These are phyloP conservation scores for Bryconaethiops microstoma DNA, from an alignment of 2,797 vertebrate genomes.

Conservation along the genomic window DNA sequence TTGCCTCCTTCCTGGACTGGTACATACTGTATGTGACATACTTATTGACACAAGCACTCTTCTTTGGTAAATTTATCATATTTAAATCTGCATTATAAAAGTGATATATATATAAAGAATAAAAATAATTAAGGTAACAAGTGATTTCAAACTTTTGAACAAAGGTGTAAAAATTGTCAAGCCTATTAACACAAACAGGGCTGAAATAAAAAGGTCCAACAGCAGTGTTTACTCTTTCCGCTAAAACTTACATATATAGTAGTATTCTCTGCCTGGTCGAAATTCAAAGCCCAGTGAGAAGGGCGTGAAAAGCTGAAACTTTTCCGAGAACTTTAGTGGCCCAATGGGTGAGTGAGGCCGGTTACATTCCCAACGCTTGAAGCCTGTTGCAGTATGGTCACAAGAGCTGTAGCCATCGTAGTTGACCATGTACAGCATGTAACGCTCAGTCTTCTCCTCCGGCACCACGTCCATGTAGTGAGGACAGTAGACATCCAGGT, in stretches of 20 bases:
- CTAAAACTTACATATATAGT: slow-evolving; percentile 93
- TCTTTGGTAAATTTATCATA: background rate
- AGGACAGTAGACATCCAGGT: slow-evolving; percentile 97
- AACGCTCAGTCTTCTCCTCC: slow-evolving; percentile 90
- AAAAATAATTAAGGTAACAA: background rate
- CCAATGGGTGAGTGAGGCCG: slow-evolving; percentile 91
- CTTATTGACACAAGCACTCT: too few relatives aligned
- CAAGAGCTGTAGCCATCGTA: slow-evolving; percentile 98
- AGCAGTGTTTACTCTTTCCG: background rate
- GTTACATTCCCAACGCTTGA: slow-evolving; percentile 99
- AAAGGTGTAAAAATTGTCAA: background rate
- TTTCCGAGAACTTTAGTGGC: slow-evolving; percentile 97
- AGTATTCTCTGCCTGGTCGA: slow-evolving; percentile 96
- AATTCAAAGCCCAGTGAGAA: slow-evolving; percentile 99
- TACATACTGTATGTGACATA: too few relatives aligned
- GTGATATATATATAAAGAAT: background rate
- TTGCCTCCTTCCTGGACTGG: too few relatives aligned
- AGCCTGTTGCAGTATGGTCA: slow-evolving; percentile 95
- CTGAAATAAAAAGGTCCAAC: background rate
- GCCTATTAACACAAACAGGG: background rate
- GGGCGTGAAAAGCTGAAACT: slow-evolving; percentile 98
- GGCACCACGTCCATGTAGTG: slow-evolving; percentile 89
- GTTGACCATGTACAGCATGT: slow-evolving; percentile 98
- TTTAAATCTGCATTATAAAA: background rate
- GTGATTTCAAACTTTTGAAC: background rate